Evolutionary conservation across 2,113 vertebrate species (phyloP).

Genomic region (Alexandromys fortis): DNA sequence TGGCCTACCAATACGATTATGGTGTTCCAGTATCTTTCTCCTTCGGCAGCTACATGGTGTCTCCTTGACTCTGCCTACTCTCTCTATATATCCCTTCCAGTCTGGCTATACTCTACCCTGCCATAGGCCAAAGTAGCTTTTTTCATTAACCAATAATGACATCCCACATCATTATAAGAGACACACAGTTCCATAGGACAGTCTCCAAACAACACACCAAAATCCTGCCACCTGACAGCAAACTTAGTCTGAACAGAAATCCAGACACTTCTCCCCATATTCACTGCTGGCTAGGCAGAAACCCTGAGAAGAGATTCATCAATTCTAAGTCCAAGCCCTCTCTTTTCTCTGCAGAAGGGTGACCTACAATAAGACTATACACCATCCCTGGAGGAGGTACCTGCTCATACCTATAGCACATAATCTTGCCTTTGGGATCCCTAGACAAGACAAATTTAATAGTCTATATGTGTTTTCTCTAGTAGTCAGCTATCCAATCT

Average conservation of each 20-base stretch:
- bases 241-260: neutral
- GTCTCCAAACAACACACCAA: neutral
- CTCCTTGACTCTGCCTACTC: no score
- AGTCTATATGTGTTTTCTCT: neutral
- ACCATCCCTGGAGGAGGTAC: neutral
- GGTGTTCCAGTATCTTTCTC: no score
- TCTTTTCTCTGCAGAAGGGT: neutral
- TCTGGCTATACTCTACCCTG: no score
- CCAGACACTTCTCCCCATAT: neutral
- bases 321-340: neutral
- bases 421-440: neutral
- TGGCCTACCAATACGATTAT: no score
- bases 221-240: neutral
- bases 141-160: no score
- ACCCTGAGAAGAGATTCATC: neutral
- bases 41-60: no score
- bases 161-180: neutral
- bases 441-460: neutral
- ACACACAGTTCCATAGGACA: neutral
- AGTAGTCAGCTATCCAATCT: neutral
- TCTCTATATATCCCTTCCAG: no score
- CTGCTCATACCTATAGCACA: neutral
- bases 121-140: no score
- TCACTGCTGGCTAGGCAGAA: slow-evolving; percentile 2
- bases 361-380: neutral